phyloP scores from a whole-genome alignment of 2,888 invertebrate genomes.

The Polietes domitor region DNA sequence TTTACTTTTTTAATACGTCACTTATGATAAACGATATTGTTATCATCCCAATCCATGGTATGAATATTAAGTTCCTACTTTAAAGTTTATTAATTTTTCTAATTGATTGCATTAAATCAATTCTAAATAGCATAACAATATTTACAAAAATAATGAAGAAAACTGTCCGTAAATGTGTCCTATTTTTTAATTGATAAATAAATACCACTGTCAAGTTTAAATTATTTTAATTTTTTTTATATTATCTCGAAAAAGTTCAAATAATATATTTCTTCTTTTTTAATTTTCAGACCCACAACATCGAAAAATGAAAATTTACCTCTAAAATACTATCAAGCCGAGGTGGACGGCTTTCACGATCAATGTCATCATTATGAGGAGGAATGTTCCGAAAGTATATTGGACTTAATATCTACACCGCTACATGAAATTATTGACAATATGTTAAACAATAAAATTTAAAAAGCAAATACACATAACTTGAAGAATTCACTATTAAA shows the following conservation, averaged over 20 bases:
- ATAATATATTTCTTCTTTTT: neutral
- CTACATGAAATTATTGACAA: constrained; percentile 73
- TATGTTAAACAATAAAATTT: constrained; percentile 52
- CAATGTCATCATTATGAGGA: constrained; percentile 72
- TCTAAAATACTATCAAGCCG: constrained; percentile 76
- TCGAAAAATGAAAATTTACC: constrained; percentile 75
- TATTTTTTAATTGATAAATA: too few species aligned
- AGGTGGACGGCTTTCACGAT: constrained; percentile 74
- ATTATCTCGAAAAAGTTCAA: neutral
- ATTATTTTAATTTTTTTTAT: neutral
- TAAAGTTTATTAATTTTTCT: too few species aligned
- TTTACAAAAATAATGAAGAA: too few species aligned
- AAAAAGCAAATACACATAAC: neutral
- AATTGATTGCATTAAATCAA: too few species aligned
- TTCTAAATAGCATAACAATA: too few species aligned
- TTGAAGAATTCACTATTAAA: too few species aligned
- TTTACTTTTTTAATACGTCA: too few species aligned
- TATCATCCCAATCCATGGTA: too few species aligned
- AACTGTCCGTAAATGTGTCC: too few species aligned
- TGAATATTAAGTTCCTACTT: too few species aligned
- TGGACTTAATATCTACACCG: constrained; percentile 76
- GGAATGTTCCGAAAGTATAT: constrained; percentile 73
- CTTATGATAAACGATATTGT: too few species aligned
- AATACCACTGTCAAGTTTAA: too few species aligned
- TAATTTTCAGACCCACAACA: constrained; percentile 73